phyloP scores from a whole-genome alignment of 2,888 invertebrate genomes.

The Schrankia costaestrigalis region DNA sequence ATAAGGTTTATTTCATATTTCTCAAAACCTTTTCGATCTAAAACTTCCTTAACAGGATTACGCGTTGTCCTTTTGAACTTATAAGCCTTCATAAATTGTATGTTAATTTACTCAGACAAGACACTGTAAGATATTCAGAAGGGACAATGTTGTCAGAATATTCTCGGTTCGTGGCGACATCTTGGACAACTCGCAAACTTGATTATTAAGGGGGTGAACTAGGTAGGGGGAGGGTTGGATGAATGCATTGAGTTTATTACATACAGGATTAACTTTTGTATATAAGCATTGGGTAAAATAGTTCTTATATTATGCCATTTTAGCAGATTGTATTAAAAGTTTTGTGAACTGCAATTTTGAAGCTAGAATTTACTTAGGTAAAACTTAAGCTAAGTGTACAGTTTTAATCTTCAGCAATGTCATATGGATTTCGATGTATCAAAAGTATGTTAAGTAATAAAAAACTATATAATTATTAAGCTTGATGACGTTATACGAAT shows the following conservation, averaged over 20 bases:
- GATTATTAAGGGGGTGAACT: conserved; percentile 54
- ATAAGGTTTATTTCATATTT: too few relatives aligned
- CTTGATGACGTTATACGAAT: too few relatives aligned
- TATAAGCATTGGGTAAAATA: conserved; percentile 2
- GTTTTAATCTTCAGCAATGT: too few relatives aligned
- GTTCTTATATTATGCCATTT: too few relatives aligned
- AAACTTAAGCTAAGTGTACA: too few relatives aligned
- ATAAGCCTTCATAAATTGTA: conserved; percentile 52
- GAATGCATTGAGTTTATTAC: conserved; percentile 40
- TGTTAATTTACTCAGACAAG: conserved; percentile 61
- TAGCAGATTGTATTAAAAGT: too few relatives aligned
- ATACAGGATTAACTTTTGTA: conserved; percentile 15
- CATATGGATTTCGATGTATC: too few relatives aligned
- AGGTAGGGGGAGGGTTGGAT: conserved; percentile 18
- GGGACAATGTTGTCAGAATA: conserved; percentile 57
- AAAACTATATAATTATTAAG: too few relatives aligned
- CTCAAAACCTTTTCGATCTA: conserved; percentile 1
- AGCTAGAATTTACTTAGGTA: too few relatives aligned
- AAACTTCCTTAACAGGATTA: conserved; percentile 21
- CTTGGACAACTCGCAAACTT: conserved; percentile 65
- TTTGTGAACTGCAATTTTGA: too few relatives aligned
- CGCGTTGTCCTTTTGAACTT: conserved; percentile 31
- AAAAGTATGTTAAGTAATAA: too few relatives aligned
- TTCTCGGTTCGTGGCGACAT: conserved; percentile 59
- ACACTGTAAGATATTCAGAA: conserved; percentile 46